A percentile compares a stretch with the other conserved stretches of the same genome.
phyloP scores from a whole-genome alignment of 1,140 invertebrate genomes.

The Drosophila suzukii region DNA sequence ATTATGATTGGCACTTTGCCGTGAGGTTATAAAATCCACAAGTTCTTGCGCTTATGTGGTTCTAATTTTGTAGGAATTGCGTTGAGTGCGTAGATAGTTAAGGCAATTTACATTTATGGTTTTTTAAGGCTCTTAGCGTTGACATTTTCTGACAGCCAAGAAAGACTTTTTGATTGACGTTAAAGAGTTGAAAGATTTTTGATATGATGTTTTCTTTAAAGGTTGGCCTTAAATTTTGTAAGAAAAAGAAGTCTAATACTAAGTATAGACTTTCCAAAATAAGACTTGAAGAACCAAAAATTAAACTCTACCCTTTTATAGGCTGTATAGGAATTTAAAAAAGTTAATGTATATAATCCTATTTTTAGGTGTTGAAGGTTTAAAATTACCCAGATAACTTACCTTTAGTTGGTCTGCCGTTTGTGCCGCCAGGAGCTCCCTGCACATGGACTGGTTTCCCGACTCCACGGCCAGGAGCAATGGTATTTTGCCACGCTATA shows the following conservation, averaged over 20 bases:
- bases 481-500: slow-evolving; percentile 95
- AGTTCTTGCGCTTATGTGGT: neutral
- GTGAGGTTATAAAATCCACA: neutral
- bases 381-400: slow-evolving; percentile 37
- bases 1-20: slow-evolving; percentile 44
- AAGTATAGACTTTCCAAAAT: no score
- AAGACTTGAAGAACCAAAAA: no score
- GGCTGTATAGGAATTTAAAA: no score
- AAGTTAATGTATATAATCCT: neutral
- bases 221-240: no score
- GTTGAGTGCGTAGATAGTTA: neutral
- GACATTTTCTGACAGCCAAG: slow-evolving; percentile 1
- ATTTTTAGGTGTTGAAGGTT: slow-evolving; percentile 3
- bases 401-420: slow-evolving; percentile 91
- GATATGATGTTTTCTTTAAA: neutral
- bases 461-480: slow-evolving; percentile 96
- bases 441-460: slow-evolving; percentile 96
- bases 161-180: slow-evolving; percentile 11
- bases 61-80: neutral
- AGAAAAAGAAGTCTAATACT: no score
- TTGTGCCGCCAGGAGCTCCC: slow-evolving; percentile 94
- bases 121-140: neutral
- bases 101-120: slow-evolving; percentile 28
- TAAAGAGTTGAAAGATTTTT: neutral
- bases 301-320: no score